Evolutionary conservation across 2,113 vertebrate genomes (phyloP), one percentile per base, ranked within the genome.

Genomic region (Eidolon helvum): DNA sequence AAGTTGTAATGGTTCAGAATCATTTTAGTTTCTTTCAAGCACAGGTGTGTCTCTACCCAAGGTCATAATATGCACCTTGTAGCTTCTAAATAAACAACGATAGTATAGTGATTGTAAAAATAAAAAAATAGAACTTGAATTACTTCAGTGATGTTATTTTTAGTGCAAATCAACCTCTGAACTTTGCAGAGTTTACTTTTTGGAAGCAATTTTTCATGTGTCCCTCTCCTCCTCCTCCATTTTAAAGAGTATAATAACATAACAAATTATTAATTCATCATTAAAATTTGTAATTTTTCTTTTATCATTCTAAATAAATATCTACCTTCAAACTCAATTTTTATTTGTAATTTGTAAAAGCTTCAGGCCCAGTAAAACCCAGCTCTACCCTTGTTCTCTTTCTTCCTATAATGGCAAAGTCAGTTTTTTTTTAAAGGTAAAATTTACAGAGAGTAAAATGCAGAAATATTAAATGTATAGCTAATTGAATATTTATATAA

Each of bases 261-360:
- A 28, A 35, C 30, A 90, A 95, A 94, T 40, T 79, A 65, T 28
- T 33, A 90, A 50, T 50, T 50, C 48, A 50, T 50, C 50, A 50
- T 45, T 79, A 95, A 92, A 88, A 79, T 38, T 93, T 53, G 1
- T 66, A 57, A 55, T 55, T 83, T 83, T 93, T 91, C 35, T 78
- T 78, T 91, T 59, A 57, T 88, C 45, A 79, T 84, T 91, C 57
- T 87, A 90, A 87, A 33, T 83, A 84, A 84, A 83, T 45, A 74
- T 65, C 83, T 9, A 77, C 21, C 35, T 77, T 93, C 57, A 90
- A 82, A 61, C 22, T 26, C 19, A 93, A 66, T 80, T 90, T 93
- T 71, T 43, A 55, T 90, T 93, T 38, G 15, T 63, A 90, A 82
- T 48, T 87, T 87, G 53, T 90, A 91, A 48, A 77, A 57, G 10